A percentile compares a stretch with the other conserved stretches of the same genome.
Conservation (phyloP, 2,888 invertebrate genomes). For the Hydrotaea diabolus region DNA sequence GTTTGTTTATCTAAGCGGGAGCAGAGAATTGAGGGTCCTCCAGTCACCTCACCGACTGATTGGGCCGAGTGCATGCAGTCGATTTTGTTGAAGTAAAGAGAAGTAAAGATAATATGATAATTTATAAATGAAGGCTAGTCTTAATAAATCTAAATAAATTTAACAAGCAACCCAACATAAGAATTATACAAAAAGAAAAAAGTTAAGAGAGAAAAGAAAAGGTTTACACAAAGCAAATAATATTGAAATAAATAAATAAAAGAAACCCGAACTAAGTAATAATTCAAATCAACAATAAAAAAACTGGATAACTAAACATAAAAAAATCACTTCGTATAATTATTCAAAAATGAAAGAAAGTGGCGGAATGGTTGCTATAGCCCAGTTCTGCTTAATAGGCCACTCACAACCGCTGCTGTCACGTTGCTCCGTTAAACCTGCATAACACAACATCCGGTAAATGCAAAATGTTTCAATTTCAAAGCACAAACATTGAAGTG, state of each 20-base stretch:
- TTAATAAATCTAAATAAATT: slow-evolving; percentile 43
- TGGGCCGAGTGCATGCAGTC: background rate
- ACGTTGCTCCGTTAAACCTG: background rate
- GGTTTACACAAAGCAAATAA: slow-evolving; percentile 17
- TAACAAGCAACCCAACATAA: slow-evolving; percentile 1
- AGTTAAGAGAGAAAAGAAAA: slow-evolving; percentile 9
- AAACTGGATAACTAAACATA: background rate
- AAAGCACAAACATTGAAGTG: background rate
- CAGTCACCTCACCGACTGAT: background rate
- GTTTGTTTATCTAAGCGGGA: background rate
- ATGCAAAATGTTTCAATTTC: slow-evolving; percentile 4
- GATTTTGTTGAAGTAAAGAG: slow-evolving; percentile 26
- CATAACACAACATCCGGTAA: background rate
- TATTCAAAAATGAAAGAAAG: background rate
- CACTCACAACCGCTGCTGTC: background rate
- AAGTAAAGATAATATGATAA: background rate
- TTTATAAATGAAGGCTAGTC: slow-evolving; percentile 37
- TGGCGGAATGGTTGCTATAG: background rate
- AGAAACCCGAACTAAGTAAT: slow-evolving; percentile 19
- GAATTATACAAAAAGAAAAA: slow-evolving; percentile 2
- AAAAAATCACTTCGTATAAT: background rate
- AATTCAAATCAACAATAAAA: slow-evolving; percentile 31
- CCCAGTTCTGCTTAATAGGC: background rate
- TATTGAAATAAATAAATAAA: slow-evolving; percentile 13
- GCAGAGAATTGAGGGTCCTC: background rate